These are phyloP conservation scores for Phengaris alcon DNA, from an alignment of 2,888 invertebrate genomes.

Conservation along the genomic window DNA sequence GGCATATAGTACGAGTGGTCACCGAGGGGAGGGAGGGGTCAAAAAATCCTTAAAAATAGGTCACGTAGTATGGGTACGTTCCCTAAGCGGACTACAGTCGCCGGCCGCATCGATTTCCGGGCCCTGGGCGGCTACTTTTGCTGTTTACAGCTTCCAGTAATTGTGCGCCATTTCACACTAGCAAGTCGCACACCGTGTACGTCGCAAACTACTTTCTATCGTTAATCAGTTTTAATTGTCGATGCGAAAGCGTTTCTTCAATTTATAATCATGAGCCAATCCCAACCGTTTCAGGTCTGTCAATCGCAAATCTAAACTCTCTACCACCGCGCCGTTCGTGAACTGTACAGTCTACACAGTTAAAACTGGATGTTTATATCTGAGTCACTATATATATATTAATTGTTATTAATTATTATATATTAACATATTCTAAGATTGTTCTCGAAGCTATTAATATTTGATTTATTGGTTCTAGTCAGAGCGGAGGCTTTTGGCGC, in stretches of 20 bases:
- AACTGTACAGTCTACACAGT: too few relatives aligned
- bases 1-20: too few relatives aligned
- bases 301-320: too few relatives aligned
- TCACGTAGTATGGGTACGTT: too few relatives aligned
- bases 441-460: background rate
- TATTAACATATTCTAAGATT: background rate
- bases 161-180: background rate
- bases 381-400: too few relatives aligned
- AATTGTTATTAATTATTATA: too few relatives aligned
- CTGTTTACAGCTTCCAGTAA: conserved; percentile 8
- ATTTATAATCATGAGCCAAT: background rate
- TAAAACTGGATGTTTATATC: too few relatives aligned
- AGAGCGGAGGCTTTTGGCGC: background rate
- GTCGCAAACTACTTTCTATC: background rate
- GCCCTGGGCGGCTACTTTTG: background rate
- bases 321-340: too few relatives aligned
- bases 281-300: background rate
- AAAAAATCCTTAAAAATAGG: too few relatives aligned
- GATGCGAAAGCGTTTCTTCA: background rate
- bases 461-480: background rate
- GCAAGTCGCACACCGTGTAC: too few relatives aligned
- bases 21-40: too few relatives aligned
- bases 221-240: background rate
- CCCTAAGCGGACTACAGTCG: background rate
- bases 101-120: background rate